Evolutionary conservation across 2,888 invertebrate species (phyloP).

Genomic region (Nudaria mundana): DNA sequence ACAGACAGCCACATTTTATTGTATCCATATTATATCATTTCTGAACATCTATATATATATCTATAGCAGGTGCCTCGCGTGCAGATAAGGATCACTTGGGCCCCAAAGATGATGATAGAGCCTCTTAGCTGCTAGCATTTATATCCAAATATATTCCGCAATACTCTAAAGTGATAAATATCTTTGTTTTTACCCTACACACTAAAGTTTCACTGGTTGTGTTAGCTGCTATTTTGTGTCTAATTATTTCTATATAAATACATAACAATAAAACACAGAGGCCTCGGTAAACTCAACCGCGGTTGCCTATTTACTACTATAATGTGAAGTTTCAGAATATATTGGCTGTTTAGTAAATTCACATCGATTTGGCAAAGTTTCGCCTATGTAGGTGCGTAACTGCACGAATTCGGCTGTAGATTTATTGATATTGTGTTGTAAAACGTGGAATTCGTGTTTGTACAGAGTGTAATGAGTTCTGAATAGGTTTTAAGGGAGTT

Average conservation of each 20-base stretch:
- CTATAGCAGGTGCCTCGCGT: too few relatives aligned
- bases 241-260: conserved; percentile 23
- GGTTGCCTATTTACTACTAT: conserved; percentile 32
- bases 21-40: too few relatives aligned
- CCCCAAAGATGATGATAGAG: too few relatives aligned
- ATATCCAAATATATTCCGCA: too few relatives aligned
- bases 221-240: conserved; percentile 18
- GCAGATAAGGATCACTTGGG: too few relatives aligned
- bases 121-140: too few relatives aligned
- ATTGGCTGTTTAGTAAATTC: conserved; percentile 30
- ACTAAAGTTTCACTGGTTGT: conserved; percentile 9
- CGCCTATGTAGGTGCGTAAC: conserved; percentile 16
- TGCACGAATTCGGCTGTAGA: conserved; percentile 7
- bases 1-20: too few relatives aligned
- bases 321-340: conserved; percentile 28
- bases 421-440: conserved; percentile 12
- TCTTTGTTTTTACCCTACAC: conserved; percentile 6
- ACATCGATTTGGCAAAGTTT: conserved; percentile 22
- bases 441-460: conserved; percentile 10
- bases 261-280: conserved; percentile 31
- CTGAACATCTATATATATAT: too few relatives aligned
- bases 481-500: conserved; percentile 5
- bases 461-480: conserved; percentile 4
- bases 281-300: conserved; percentile 11
- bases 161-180: conserved; percentile 6